Conservation (phyloP, 1,140 invertebrate genomes). For the Catajapyx aquilonaris region DNA sequence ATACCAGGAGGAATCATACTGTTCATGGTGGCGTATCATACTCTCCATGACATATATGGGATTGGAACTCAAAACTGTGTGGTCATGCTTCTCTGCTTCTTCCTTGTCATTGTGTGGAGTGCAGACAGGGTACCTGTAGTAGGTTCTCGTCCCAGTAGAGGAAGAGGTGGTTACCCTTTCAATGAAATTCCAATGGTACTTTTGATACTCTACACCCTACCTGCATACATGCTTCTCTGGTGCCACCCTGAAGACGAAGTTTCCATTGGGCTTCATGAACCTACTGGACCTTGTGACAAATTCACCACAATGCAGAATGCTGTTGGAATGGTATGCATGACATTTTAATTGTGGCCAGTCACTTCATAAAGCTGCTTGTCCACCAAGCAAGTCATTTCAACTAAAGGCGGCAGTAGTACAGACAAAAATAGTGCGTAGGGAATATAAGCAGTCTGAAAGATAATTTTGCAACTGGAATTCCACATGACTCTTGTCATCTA, state of each 20-base stretch:
- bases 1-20: neutral
- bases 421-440: neutral
- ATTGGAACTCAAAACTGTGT: neutral
- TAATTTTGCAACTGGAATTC: neutral
- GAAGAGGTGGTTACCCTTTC: constrained; percentile 1
- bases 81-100: neutral
- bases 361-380: neutral
- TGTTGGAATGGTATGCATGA: constrained; percentile 34
- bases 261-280: constrained; percentile 48
- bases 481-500: neutral
- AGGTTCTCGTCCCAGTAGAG: neutral
- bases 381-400: neutral
- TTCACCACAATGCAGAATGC: constrained; percentile 32
- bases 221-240: constrained; percentile 28
- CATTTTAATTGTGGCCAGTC: constrained; percentile 1
- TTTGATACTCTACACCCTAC: constrained; percentile 26
- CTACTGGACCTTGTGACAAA: constrained; percentile 46
- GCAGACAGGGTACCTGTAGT: neutral
- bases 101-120: neutral
- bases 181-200: constrained; percentile 15
- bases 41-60: neutral
- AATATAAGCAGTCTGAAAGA: neutral
- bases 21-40: neutral
- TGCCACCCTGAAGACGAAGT: constrained; percentile 42
- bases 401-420: neutral